A percentile compares a stretch with the other conserved stretches of the same genome.
Evolutionary conservation across 2,888 invertebrate species (phyloP).

Genomic region (Tipula helvola): DNA sequence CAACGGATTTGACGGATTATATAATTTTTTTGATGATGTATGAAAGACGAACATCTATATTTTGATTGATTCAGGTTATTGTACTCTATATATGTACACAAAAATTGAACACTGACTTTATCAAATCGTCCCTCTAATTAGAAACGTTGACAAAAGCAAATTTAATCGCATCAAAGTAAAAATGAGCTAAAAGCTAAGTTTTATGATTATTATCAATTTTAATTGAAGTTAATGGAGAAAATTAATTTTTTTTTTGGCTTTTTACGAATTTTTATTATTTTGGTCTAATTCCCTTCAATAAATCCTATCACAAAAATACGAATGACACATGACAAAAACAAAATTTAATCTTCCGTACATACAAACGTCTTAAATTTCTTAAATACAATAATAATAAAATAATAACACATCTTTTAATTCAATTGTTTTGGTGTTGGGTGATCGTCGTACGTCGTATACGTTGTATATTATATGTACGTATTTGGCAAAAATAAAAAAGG

Average conservation of each 20-base stretch:
- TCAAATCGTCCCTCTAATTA: background rate
- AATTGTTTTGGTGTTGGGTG: background rate
- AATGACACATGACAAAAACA: background rate
- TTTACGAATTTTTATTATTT: background rate
- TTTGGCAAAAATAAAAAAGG: background rate
- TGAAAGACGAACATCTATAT: background rate
- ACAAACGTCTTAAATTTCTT: background rate
- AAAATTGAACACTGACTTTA: background rate
- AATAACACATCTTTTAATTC: background rate
- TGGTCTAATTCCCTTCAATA: background rate
- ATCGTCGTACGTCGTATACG: background rate
- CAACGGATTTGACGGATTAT: background rate
- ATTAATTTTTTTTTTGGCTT: background rate
- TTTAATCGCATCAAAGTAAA: background rate
- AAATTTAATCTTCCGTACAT: background rate
- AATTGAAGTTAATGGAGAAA: background rate
- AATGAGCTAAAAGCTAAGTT: background rate
- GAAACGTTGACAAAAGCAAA: background rate
- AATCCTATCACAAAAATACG: background rate
- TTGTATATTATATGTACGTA: too few species aligned
- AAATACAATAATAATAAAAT: background rate
- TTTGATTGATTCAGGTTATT: background rate
- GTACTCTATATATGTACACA: background rate
- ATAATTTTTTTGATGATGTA: background rate
- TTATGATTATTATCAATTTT: background rate